Base-by-base conservation (phyloP, 2,888 invertebrate genomes). In the Panzeria rudis region DNA sequence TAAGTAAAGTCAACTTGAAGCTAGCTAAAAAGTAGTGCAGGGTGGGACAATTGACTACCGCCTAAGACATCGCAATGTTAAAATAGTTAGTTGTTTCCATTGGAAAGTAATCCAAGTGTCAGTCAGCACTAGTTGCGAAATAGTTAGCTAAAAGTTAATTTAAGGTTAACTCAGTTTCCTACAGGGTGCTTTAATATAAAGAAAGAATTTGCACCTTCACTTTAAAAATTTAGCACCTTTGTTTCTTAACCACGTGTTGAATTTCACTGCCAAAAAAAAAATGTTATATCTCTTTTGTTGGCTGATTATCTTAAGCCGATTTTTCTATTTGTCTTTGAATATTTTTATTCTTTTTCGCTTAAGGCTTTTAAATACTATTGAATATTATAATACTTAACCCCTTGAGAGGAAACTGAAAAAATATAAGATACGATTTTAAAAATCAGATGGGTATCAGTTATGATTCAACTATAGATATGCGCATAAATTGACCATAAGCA, bases 281-380 rank as follows among this genome's bases (percentile, higher is more conserved):
- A 2, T 66, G 29, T 2, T 44, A 76, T 52, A 71, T 76, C 54
- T 61, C 41, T 41, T 71, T 54, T 62, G 66, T 75, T 79, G 54
- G 35, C 59, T 81, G 77, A 68, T 71, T 62, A 84, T 62, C 56
- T 77, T 84, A 84, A 84, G 84, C 81, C 77, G 81, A 84, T 84
- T 84, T 77, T 72, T 64, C 62, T 72, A 72, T 79, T 79, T 72
- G 47, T 47, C 13, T 54, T 54, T 72, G 23, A 44, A 25, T 47
- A 15, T 44, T 59, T 35, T 76, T 66, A 38, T 9, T 76, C 11
- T 38, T 3, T 47, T 72, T 72, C 20, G 32, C 59, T 61, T 35
- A 54, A 69, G 71, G 50, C 59, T 66, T 71, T 66, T n/a, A 44
- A 54, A 35, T 62, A 69, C 5, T 54, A 50, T 75, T 68, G 61